Evolutionary conservation across 2,888 invertebrate species (phyloP), one percentile per base, ranked within the genome.

Genomic region (Dryococelus australis): DNA sequence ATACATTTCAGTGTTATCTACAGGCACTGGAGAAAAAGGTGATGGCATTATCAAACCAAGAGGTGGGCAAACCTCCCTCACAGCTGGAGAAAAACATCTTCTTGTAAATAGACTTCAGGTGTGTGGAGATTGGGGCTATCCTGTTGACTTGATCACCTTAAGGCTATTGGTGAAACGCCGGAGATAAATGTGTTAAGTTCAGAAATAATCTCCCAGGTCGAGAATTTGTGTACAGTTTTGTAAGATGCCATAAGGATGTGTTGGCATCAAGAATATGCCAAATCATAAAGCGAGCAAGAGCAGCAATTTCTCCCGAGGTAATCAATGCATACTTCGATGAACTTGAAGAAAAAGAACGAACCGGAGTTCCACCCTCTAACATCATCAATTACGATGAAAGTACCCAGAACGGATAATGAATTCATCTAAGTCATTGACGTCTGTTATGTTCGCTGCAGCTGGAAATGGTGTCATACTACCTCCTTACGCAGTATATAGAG

Each of bases 351-450:
- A 51, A 28, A n/a, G 47, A 51, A 9, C 47, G 6, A 47, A 12
- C 47, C 47, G 47, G 47, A 47, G 79, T 87, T 13, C 53, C 87
- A 20, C 84, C 84, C 35, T 28, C 24, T 20, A 28, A 78, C 83
- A 90, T 91, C 27, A 88, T 91, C 28, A 92, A 92, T 86, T 92
- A 91, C 88, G 91, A 92, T 87, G 91, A 92, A 91, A 91, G 87
- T 91, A 92, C 89, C 91, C 91, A 35, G 91, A 92, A 87, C 88
- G 90, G 43, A 89, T 91, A 9, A 88, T 90, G 51, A 91, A 92
- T 86, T 87, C 85, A 28, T 89, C 91, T 5, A 92, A 92, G 90
- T 88, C 89, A 26, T 88, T 90, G 12, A 91, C 89, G n/a, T 91
- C 65, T 65, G 65, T 65, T 13, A 65, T 65, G 65, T 65, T 65